Evolutionary conservation across 1,140 invertebrate species (phyloP).

Genomic region (Drosophila ohnishii): DNA sequence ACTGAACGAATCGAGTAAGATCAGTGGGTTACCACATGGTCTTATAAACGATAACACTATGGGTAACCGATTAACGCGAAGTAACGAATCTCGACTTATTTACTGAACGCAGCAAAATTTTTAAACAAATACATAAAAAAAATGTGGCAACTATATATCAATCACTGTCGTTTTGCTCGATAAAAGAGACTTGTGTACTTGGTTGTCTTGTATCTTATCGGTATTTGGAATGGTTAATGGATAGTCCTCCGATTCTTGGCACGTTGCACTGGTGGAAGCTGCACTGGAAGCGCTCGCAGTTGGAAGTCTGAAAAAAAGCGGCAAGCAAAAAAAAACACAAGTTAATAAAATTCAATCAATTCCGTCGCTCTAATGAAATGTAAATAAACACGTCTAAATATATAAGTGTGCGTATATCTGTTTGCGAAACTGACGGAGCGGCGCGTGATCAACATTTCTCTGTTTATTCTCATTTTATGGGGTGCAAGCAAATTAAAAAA

Average conservation of each 20-base stretch:
- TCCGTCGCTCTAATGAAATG: constrained; percentile 47
- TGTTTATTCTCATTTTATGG: constrained; percentile 36
- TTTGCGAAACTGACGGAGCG: constrained; percentile 11
- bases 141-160: constrained; percentile 15
- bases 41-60: constrained; percentile 7
- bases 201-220: constrained; percentile 11
- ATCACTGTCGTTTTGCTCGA: constrained; percentile 17
- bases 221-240: constrained; percentile 17
- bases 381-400: constrained; percentile 37
- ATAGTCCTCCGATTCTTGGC: constrained; percentile 41
- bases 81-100: background rate
- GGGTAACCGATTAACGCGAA: constrained; percentile 8
- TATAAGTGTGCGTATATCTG: constrained; percentile 10
- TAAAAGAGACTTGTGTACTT: constrained; percentile 12
- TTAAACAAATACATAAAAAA: constrained; percentile 38
- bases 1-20: background rate
- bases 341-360: constrained; percentile 32
- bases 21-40: constrained; percentile 10
- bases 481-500: constrained; percentile 38
- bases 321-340: constrained; percentile 1
- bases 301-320: constrained; percentile 44
- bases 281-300: constrained; percentile 42
- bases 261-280: constrained; percentile 50
- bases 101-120: constrained; percentile 34
- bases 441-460: constrained; percentile 38